Base-by-base conservation (phyloP, 2,113 vertebrate genomes). In the Siphamia tubifer region DNA sequence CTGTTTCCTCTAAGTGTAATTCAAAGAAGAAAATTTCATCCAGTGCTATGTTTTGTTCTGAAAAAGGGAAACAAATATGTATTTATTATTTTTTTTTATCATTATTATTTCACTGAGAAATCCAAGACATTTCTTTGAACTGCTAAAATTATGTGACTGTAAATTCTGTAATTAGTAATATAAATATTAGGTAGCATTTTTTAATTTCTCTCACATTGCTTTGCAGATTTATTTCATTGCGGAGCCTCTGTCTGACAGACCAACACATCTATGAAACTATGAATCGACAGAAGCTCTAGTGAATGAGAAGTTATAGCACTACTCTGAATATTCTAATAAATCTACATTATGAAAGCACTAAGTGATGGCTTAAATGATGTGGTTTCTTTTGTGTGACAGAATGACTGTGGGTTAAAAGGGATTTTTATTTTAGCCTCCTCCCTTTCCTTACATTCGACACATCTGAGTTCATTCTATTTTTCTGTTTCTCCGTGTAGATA, bases 131-230 rank as follows among this genome's bases (percentile, higher is more conserved):
- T 77, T 75, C 61, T 81, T 81, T 74, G 61, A 85, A 85, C 35
- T 79, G 82, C 69, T 74, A 68, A 35, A 81, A 58, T 80, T 78
- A 68, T 88, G 87, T 88, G 80, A 83, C 43, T 91, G 88, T 85
- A 91, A 86, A 89, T 90, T 84, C 87, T 92, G 90, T 92, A 90
- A 90, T 89, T 92, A 91, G 79, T 91, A 89, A 91, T 92, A 92
- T 91, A 91, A 93, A 92, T 88, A 89, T 57, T 83, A 88, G 75
- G 63, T 91, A 91, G 88, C 31, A 30, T 53, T 62, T 68, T 55
- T 77, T 72, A 60, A 57, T 74, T 82, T 56, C 39, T 54, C 32
- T 44, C 32, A 64, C 54, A 47, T 81, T 82, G 85, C 73, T 87
- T 80, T 84, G 74, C 79, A 80, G 75, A 85, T 77, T 75, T 67